Evolutionary conservation across 2,113 vertebrate genomes (phyloP), one percentile per base, ranked within the genome.

Genomic region (Hippocampus zosterae): DNA sequence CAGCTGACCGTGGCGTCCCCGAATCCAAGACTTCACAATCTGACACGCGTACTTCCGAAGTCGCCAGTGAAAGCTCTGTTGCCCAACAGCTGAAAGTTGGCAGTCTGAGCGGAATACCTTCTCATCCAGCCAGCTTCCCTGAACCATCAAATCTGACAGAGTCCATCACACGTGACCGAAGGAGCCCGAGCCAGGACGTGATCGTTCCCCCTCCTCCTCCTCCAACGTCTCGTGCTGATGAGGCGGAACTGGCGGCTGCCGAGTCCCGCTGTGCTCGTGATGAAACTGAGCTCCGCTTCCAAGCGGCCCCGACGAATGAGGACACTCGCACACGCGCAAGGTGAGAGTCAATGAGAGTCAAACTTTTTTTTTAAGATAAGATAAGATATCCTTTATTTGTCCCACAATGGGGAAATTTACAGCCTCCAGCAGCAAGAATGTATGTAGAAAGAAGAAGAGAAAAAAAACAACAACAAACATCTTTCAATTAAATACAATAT

Each of bases 71-170:
- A 64, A 75, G 55, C 60, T 69, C 42, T 1, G 1, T 40, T 15
- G 9, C 73, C 52, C 75, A 70, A 21, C 81, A 83, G 42, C 53
- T 86, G 56, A 76, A 82, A 69, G 76, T 82, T 25, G 78, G 76
- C 72, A 78, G 27, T 71, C 57, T n/a, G 48, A 67, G 81, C 70
- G 52, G 87, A 76, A 81, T 75, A 33, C 72, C 76, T 11, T 70
- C 82, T 2, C 75, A 81, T 79, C 82, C 80, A 59, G 65, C 64
- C 67, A 63, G 46, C 71, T 76, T 86, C 65, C 68, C 81, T 33
- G 82, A 82, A 73, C 73, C 82, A 56, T 71, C 79, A 75, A 80
- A 85, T 74, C 48, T 76, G 18, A 56, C 70, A 8, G 78, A 72
- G 69, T 79, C 67, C 16, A 7, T 66, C 40, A 40, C 25, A 16